Evolutionary conservation across 2,888 invertebrate genomes (phyloP).

Genomic region (Adelognathus sp.): DNA sequence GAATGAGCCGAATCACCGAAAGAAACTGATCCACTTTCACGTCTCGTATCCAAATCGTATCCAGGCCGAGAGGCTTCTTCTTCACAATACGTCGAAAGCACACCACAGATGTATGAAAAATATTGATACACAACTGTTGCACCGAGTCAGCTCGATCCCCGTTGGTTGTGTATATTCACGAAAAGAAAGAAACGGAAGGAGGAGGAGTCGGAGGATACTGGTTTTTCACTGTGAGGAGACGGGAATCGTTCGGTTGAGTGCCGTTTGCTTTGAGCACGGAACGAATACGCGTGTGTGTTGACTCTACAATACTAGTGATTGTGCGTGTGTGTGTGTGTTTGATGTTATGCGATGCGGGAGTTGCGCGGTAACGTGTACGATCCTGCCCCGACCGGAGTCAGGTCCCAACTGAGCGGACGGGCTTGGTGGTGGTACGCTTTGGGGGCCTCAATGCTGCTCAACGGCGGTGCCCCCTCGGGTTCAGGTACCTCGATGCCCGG

Average conservation of each 20-base stretch:
- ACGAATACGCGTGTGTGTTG: no score
- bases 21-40: conserved; percentile 6
- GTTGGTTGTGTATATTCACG: background rate
- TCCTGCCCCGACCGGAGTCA: conserved; percentile 78
- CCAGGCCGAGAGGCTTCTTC: background rate
- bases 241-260: conserved; percentile 33
- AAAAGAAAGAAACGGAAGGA: conserved; percentile 9
- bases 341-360: conserved; percentile 15
- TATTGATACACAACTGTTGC: conserved; percentile 1
- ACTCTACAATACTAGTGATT: conserved; percentile 13
- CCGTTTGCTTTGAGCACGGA: conserved; percentile 22
- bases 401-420: conserved; percentile 79
- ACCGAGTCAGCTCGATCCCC: background rate
- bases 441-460: conserved; percentile 76
- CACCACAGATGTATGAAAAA: no score
- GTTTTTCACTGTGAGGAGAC: conserved; percentile 40
- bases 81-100: background rate
- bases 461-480: conserved; percentile 72
- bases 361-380: conserved; percentile 59
- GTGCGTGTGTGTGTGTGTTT: background rate
- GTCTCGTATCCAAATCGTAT: conserved; percentile 1
- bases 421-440: conserved; percentile 67
- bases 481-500: conserved; percentile 72
- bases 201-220: conserved; percentile 28
- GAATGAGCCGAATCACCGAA: background rate